Base-by-base conservation (phyloP, 2,888 invertebrate genomes). In the Drosophila meridiana region DNA sequence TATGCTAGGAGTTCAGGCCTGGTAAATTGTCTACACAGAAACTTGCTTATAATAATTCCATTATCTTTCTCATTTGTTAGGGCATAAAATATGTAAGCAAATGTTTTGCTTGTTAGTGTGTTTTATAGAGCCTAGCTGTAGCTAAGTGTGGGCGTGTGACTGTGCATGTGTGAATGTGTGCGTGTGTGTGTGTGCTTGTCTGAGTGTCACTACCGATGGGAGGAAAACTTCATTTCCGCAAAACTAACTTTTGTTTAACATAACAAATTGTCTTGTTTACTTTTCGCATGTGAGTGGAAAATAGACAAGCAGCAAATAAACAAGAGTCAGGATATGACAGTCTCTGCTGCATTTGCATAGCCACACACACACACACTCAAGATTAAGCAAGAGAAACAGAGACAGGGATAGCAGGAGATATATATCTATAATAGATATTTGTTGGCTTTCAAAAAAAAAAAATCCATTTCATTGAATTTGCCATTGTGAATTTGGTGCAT, bases 191-290 rank as follows among this genome's bases (percentile, higher is more conserved):
- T 50, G 68, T 34, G 43, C 43, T 47, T 50, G 52, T 40, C 43
- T 62, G 81, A 79, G 80, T 87, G 87, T 83, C 81, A 78, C 80
- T 78, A 69, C 68, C 80, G 78, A 71, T 72, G 78, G 76, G 75
- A 82, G 86, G 83, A 86, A 86, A 89, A 87, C 86, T 87, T 89
- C 80, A 89, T 86, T 89, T 86, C 88, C 88, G 87, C 88, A 89
- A 80, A 89, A 85, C 90, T 83, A 89, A 86, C 88, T 86, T 89
- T 86, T 85, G 90, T 76, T 86, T 83, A 89, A 88, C 90, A 89
- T 85, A 89, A 89, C 86, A 87, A 86, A 86, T 86, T 89, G 90
- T 87, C 81, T 89, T 89, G 90, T 86, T 86, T 86, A 87, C 87
- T 87, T 78, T 87, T 76, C 61, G 78, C 63, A 81, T 86, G 71